Base-by-base conservation (phyloP, 2,113 vertebrate genomes). In the Meriones unguiculatus region DNA sequence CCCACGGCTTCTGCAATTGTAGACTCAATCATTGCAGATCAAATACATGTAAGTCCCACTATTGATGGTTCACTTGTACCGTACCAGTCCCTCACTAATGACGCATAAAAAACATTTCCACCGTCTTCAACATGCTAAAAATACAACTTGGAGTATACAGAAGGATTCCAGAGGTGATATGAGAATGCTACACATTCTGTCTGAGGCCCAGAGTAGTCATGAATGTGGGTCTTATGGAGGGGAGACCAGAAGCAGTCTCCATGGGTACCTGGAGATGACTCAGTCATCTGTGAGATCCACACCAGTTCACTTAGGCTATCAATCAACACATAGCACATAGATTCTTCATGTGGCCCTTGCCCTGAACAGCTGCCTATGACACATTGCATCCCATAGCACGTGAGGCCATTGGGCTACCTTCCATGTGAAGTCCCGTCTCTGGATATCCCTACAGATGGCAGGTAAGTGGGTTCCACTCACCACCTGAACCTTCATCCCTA, bases 241-340 rank as follows among this genome's bases (percentile, higher is more conserved):
- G 25, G 72, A 17, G 5, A 17, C 52, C 25, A 38, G 6, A 41
- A 28, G 35, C 25, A 15, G 30, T 25, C 28, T 30, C 20, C 38
- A 7, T 35, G n/a, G 14, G n/a, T 46, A 35, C 22, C 3, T 67
- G 50, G 35, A 20, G 38, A 20, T 50, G 22, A 20, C 0, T 28
- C 57, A 52, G 28, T 35, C 62, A 10, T 1, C 50, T 52, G 4
- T 12, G 57, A 77, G 35, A 9, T 5, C 20, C 4, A n/a, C 7
- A 22, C 57, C 70, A 12, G 28, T 38, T 9, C 82, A 8, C n/a
- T 24, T 0, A 5, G 12, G 24, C 2, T 12, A 4, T 62, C 35
- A 22, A 0, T 2, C 46, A 46, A 7, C 9, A 13, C 0, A 1
- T 2, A 28, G 4, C 0, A 7, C 1, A 0, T 0, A 2, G 18